Evolutionary conservation across 2,113 vertebrate species (phyloP).

Genomic region (Hippocampus zosterae): DNA sequence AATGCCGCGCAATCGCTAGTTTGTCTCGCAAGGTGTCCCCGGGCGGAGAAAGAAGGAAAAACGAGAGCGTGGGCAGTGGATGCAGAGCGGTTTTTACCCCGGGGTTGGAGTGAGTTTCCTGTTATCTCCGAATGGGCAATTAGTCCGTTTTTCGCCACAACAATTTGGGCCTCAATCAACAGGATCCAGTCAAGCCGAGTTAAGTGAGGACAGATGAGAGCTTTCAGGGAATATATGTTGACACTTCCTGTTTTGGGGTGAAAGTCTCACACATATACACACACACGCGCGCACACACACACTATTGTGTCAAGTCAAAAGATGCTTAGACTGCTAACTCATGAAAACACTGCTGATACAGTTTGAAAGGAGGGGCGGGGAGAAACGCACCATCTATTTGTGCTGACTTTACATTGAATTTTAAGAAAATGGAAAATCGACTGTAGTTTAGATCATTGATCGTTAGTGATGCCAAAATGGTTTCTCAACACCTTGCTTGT

Average conservation of each 20-base stretch:
- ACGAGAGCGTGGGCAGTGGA: neutral
- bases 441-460: neutral
- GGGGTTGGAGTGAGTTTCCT: slow-evolving; percentile 44
- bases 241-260: slow-evolving; percentile 1
- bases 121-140: slow-evolving; percentile 68
- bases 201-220: slow-evolving; percentile 64
- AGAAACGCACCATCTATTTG: slow-evolving; percentile 18
- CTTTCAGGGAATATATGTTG: slow-evolving; percentile 19
- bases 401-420: slow-evolving; percentile 1
- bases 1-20: slow-evolving; percentile 38
- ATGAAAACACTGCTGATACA: slow-evolving; percentile 11
- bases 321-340: neutral
- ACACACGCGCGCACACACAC: neutral
- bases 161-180: slow-evolving; percentile 59
- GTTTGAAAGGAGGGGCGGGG: neutral
- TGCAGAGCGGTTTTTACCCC: slow-evolving; percentile 29
- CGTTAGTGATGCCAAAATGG: slow-evolving; percentile 3
- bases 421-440: neutral
- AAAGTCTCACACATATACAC: neutral
- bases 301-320: slow-evolving; percentile 3
- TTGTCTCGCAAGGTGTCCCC: slow-evolving; percentile 33
- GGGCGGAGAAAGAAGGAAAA: slow-evolving; percentile 8
- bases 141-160: slow-evolving; percentile 58
- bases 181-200: slow-evolving; percentile 50
- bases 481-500: neutral